These are phyloP conservation scores for Umimayanthus kanabou DNA, from an alignment of 92 coral and sea anemone genomes.

Conservation along the genomic window DNA sequence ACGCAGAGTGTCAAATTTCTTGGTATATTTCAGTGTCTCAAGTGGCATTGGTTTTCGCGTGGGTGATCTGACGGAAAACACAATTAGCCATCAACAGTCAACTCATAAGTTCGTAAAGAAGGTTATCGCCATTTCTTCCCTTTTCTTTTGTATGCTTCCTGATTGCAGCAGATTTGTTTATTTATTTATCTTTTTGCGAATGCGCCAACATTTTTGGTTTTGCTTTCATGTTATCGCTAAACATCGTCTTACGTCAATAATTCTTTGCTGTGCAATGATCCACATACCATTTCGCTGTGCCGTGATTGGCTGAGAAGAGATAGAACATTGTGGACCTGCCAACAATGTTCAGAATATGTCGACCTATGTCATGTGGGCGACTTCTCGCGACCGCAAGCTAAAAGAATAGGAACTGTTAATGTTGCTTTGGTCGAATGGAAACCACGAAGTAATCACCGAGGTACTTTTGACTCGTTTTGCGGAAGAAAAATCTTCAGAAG, in stretches of 20 bases:
- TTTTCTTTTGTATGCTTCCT: not conserved
- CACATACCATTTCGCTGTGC: not conserved
- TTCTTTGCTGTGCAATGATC: not conserved
- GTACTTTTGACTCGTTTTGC: not conserved
- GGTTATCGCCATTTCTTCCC: not conserved
- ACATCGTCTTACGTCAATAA: not conserved
- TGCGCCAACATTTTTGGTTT: not conserved
- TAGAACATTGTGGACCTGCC: not conserved
- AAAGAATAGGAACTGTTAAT: not conserved
- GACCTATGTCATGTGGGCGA: not conserved
- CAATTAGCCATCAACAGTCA: not conserved
- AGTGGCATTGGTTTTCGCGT: not conserved
- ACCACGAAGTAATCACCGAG: not conserved
- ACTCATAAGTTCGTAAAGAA: not conserved
- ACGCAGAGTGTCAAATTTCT: not conserved
- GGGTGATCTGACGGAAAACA: not conserved
- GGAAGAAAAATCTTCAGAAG: not conserved
- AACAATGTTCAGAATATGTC: not conserved
- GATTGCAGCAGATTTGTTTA: not conserved
- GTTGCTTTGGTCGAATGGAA: constrained; percentile 30
- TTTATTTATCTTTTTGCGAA: not conserved
- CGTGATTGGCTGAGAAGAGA: not conserved
- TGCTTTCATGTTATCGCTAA: not conserved
- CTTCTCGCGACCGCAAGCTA: not conserved
- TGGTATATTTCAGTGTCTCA: not conserved